Conservation (phyloP, 2,888 invertebrate species). For the Sthenelais limicola region DNA sequence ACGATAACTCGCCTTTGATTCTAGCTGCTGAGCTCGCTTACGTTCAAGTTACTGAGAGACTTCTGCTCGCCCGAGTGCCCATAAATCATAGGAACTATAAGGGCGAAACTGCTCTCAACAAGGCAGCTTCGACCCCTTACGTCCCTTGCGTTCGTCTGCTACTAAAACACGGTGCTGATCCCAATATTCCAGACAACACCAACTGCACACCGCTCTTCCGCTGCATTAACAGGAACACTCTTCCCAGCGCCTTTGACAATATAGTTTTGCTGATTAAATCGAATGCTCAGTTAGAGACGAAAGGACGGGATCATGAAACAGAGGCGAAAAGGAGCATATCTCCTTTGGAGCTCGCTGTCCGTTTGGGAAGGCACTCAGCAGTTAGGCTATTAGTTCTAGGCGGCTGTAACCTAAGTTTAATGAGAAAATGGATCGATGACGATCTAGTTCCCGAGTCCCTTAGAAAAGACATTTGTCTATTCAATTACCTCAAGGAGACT, state of each 20-base stretch:
- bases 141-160: slow-evolving; percentile 59
- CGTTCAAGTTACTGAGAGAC: slow-evolving; percentile 80
- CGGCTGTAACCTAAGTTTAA: slow-evolving; percentile 1
- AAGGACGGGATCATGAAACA: slow-evolving; percentile 15
- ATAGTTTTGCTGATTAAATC: slow-evolving; percentile 3
- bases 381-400: slow-evolving; percentile 6
- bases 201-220: slow-evolving; percentile 44
- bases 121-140: slow-evolving; percentile 63
- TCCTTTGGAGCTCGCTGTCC: slow-evolving; percentile 21
- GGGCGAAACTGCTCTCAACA: slow-evolving; percentile 65
- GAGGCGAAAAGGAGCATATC: background rate
- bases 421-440: background rate
- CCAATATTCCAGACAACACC: slow-evolving; percentile 56
- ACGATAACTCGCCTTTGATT: slow-evolving; percentile 34
- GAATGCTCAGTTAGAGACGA: slow-evolving; percentile 26
- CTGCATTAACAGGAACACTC: slow-evolving; percentile 24
- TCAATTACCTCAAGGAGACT: background rate
- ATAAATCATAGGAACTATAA: slow-evolving; percentile 16
- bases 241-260: slow-evolving; percentile 18
- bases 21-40: slow-evolving; percentile 79
- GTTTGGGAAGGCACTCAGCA: background rate
- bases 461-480: slow-evolving; percentile 1
- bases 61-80: slow-evolving; percentile 30
- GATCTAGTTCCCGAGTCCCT: slow-evolving; percentile 19
- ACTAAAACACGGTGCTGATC: slow-evolving; percentile 64